Percentiles rank a stretch among this genome's conserved stretches.
These are phyloP conservation scores for Connochaetes taurinus DNA, from an alignment of 2,113 vertebrate genomes.

Conservation along the genomic window DNA sequence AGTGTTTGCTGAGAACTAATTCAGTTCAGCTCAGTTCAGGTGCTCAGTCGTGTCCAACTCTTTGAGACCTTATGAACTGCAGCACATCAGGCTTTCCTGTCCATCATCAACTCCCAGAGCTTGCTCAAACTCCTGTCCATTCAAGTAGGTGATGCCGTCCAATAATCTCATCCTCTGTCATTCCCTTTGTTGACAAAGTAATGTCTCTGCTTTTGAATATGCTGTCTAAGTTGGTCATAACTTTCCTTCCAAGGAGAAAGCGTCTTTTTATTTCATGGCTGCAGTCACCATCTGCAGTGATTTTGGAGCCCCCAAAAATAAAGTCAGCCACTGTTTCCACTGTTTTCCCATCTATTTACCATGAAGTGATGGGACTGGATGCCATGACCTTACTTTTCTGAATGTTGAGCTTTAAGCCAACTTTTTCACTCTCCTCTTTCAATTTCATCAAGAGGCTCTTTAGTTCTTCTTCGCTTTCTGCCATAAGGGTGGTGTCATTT, in stretches of 20 bases:
- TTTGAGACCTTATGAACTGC: not conserved
- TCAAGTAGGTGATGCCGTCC: not conserved
- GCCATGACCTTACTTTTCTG: too few relatives aligned
- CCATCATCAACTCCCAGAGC: not conserved
- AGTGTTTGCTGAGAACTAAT: not conserved
- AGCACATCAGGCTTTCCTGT: not conserved
- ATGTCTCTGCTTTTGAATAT: not conserved
- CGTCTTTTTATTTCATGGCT: not conserved
- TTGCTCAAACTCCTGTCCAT: not conserved
- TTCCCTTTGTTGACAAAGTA: not conserved
- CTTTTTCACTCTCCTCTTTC: too few relatives aligned
- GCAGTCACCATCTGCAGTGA: not conserved
- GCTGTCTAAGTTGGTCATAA: not conserved
- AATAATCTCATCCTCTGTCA: not conserved
- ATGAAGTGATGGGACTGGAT: not conserved
- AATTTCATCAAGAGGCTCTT: not conserved
- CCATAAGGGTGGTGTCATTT: too few relatives aligned
- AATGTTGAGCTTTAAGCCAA: too few relatives aligned
- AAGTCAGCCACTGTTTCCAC: not conserved
- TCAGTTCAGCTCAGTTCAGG: not conserved
- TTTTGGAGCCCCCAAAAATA: not conserved
- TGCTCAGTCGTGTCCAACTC: accelerated
- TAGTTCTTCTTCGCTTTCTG: not conserved
- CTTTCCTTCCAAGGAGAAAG: not conserved
- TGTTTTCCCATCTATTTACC: not conserved